phyloP scores from a whole-genome alignment of 2,797 vertebrate genomes.

The Eospalax fontanierii region DNA sequence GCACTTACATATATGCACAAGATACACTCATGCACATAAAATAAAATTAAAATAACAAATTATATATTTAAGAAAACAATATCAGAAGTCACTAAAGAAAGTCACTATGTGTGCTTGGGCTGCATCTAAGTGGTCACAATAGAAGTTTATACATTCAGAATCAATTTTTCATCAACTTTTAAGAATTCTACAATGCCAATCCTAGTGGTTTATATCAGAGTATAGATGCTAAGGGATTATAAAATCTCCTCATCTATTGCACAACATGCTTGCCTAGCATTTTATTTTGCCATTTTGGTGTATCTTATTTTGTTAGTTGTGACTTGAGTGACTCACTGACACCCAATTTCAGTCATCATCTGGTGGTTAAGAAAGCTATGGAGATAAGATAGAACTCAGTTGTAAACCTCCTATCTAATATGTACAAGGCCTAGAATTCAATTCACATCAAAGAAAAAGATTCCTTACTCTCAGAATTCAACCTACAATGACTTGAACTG shows the following conservation, averaged over 20 bases:
- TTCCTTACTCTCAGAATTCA: background rate
- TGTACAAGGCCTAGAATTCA: background rate
- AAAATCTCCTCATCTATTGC: background rate
- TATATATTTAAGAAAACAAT: too few species aligned
- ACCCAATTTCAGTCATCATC: background rate
- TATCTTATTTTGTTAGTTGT: background rate
- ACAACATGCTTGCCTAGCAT: background rate
- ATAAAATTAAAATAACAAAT: too few species aligned
- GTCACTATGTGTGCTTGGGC: background rate
- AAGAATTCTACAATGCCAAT: background rate
- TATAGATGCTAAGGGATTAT: conserved; percentile 10
- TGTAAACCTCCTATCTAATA: background rate
- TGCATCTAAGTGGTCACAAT: background rate
- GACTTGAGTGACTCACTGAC: background rate
- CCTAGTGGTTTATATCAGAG: background rate
- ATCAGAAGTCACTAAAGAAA: background rate
- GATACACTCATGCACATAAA: too few species aligned
- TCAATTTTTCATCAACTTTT: background rate
- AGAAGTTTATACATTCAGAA: background rate
- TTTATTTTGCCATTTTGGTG: background rate
- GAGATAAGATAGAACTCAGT: background rate
- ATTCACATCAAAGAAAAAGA: conserved; percentile 2
- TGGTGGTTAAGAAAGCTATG: conserved; percentile 5
- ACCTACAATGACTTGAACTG: background rate
- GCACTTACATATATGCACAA: too few species aligned